Conservation (phyloP, 1,140 invertebrate species). For the Drosophila tristis region DNA sequence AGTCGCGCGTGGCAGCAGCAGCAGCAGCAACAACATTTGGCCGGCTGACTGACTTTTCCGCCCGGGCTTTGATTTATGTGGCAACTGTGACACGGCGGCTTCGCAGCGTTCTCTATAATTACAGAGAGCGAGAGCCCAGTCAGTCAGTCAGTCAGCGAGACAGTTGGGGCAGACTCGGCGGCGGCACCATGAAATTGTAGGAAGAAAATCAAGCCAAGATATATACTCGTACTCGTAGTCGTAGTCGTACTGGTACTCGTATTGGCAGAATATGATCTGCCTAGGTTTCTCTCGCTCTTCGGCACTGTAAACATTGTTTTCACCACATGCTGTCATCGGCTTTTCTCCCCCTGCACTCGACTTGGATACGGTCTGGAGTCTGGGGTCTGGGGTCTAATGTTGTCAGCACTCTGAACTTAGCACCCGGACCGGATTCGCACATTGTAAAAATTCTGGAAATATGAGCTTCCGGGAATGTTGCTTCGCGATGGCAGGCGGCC, state of each 20-base stretch:
- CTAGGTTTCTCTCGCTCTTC: background rate
- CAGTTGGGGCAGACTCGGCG: constrained; percentile 52
- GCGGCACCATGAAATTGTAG: constrained; percentile 26
- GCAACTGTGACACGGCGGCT: constrained; percentile 70
- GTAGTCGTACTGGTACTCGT: background rate
- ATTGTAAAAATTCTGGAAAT: constrained; percentile 67
- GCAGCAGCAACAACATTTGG: constrained; percentile 37
- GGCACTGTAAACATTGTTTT: constrained; percentile 19
- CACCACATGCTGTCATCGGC: constrained; percentile 53
- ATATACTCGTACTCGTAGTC: background rate
- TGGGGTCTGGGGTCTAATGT: constrained; percentile 39
- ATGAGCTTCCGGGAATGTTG: constrained; percentile 61
- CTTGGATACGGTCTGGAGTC: background rate
- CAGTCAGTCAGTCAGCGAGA: constrained; percentile 17
- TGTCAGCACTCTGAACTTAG: constrained; percentile 70
- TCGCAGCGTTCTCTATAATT: constrained; percentile 71
- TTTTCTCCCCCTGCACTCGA: constrained; percentile 15
- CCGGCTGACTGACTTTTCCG: constrained; percentile 70
- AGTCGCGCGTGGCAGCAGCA: constrained; percentile 68
- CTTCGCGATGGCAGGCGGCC: constrained; percentile 6
- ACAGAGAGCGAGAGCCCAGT: constrained; percentile 17
- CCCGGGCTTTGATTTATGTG: constrained; percentile 73
- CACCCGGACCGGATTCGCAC: constrained; percentile 47
- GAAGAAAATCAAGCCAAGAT: constrained; percentile 4
- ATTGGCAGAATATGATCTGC: constrained; percentile 23